Evolutionary conservation across 2,888 invertebrate species (phyloP), one percentile per base, ranked within the genome.

Genomic region (Sthenelais limicola): DNA sequence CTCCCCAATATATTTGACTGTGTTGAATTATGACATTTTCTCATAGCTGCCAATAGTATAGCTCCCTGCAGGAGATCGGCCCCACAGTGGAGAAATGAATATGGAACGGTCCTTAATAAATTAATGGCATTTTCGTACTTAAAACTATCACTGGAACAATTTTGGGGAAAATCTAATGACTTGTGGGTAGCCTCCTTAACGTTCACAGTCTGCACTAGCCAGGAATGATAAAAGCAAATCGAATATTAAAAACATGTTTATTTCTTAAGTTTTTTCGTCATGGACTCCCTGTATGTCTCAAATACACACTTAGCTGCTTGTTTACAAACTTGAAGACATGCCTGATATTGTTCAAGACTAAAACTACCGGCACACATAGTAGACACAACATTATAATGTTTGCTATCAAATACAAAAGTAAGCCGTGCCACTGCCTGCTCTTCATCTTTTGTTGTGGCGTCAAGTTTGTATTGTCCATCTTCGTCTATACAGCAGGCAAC

Each of bases 401-500:
- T 79, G 71, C 82, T 84, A 35, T 84, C 82, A 75, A 85, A 84
- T 1, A 81, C 85, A 80, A 86, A 82, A 9, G 82, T 85, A 52
- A 83, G 68, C 5, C 51, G 58, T 18, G 83, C 79, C 15, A 30
- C 32, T 0, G 79, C 77, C 3, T 67, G 89, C 82, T 85, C 87
- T 84, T 89, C 80, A 84, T 89, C 83, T 84, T 84, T 80, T 85
- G 73, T 78, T 47, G 86, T 88, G 2, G 94, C 93, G 87, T 93
- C 93, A 21, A 94, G 80, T 52, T 91, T 83, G 0, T 93, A 84
- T 74, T 91, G 88, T 2, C 91, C 91, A 9, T 90, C 85, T 12
- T 89, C 51, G 51, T 81, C 89, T 7, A 95, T 89, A 71, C 92
- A 92, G 84, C 94, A 94, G 70, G 91, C 90, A 0, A 95, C 92